These are phyloP conservation scores for Peromyscus attwateri DNA, from an alignment of 2,797 vertebrate genomes.

Conservation along the genomic window DNA sequence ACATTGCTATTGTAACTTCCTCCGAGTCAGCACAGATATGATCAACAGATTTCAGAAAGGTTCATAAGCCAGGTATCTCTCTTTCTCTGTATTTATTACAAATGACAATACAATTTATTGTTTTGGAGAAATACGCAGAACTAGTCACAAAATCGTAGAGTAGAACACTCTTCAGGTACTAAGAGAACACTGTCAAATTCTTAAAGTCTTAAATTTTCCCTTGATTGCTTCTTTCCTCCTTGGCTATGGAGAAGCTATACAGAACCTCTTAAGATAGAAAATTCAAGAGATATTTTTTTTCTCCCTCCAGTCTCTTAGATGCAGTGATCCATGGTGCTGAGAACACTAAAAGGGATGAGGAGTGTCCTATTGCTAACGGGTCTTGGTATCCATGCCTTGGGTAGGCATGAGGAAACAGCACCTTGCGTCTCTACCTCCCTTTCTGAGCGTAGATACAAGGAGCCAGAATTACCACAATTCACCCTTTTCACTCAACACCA, in stretches of 20 bases:
- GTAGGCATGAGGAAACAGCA: background rate
- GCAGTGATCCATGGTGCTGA: background rate
- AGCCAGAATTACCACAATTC: background rate
- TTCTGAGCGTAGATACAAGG: background rate
- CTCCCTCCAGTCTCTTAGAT: background rate
- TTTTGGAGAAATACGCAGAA: background rate
- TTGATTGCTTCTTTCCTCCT: background rate
- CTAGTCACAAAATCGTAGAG: background rate
- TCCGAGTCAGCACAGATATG: background rate
- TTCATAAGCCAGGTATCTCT: background rate
- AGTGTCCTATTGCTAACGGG: background rate
- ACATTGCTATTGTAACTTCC: fast-evolving
- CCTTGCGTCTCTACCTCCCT: background rate
- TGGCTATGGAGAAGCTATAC: background rate
- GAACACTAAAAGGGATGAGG: background rate
- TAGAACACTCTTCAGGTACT: background rate
- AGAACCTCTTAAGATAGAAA: background rate
- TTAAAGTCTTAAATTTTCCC: background rate
- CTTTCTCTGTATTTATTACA: slow-evolving; percentile 2
- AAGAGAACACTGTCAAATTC: background rate
- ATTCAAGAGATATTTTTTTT: background rate
- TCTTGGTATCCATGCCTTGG: background rate
- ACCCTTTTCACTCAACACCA: background rate
- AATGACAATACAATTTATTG: background rate
- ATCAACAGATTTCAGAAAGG: background rate